Evolutionary conservation across 2,797 vertebrate species (phyloP).

Genomic region (Bucorvus abyssinicus): DNA sequence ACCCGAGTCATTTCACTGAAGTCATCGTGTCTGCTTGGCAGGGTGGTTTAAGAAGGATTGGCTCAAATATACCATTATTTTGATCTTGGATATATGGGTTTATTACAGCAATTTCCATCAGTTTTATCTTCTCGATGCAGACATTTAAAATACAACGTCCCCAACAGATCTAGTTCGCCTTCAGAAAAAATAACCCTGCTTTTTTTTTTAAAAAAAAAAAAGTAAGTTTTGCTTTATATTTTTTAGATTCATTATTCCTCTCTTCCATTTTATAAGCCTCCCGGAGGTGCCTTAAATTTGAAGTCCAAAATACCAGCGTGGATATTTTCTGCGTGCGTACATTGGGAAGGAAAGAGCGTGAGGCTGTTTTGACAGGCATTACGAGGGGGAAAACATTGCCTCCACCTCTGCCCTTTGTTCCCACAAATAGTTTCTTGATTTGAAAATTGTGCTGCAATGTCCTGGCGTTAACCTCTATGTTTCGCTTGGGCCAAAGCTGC

Average conservation of each 20-base stretch:
- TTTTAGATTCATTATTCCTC: background rate
- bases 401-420: background rate
- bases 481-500: background rate
- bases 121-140: background rate
- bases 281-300: background rate
- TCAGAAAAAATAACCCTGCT: background rate
- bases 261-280: background rate
- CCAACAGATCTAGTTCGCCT: background rate
- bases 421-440: background rate
- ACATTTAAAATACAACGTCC: background rate
- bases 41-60: background rate
- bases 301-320: background rate
- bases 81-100: background rate
- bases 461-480: background rate
- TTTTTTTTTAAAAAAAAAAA: background rate
- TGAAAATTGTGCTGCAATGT: background rate
- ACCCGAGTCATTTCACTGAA: background rate
- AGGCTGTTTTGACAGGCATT: background rate
- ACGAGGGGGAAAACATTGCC: background rate
- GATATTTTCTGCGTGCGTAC: background rate
- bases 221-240: background rate
- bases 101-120: background rate
- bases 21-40: fast-evolving
- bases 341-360: background rate
- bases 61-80: background rate